Evolutionary conservation across 2,888 invertebrate species (phyloP).

Genomic region (Oxystoma pomonae): DNA sequence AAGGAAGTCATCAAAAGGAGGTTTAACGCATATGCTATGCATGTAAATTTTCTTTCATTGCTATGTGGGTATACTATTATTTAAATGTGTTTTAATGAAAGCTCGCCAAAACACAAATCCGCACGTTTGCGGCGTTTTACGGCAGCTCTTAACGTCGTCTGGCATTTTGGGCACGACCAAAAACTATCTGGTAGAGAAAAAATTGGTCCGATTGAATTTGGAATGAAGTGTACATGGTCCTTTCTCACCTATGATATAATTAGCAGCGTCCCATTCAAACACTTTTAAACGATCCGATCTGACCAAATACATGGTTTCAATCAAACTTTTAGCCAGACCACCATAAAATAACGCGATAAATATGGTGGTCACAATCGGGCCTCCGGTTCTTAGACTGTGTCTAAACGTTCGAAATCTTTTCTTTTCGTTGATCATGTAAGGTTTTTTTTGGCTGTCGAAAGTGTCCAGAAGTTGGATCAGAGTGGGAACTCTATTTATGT

Average conservation of each 20-base stretch:
- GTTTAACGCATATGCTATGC: too few species aligned
- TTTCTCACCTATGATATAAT: not conserved
- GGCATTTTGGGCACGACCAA: too few species aligned
- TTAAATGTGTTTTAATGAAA: too few species aligned
- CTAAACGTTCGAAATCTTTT: not conserved
- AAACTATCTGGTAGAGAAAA: too few species aligned
- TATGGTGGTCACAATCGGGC: not conserved
- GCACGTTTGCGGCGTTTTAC: too few species aligned
- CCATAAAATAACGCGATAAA: not conserved
- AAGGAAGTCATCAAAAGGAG: too few species aligned
- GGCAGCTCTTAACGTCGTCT: too few species aligned
- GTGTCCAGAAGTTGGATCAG: constrained; percentile 27
- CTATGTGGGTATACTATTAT: too few species aligned
- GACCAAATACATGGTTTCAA: not conserved
- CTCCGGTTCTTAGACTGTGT: not conserved
- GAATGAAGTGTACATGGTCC: too few species aligned
- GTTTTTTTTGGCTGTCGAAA: constrained; percentile 25
- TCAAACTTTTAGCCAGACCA: not conserved
- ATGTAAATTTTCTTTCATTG: too few species aligned
- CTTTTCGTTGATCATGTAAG: not conserved
- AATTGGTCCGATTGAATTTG: too few species aligned
- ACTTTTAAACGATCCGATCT: not conserved
- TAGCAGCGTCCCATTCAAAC: not conserved
- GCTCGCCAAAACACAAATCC: too few species aligned
- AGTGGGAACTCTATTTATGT: constrained; percentile 15